A percentile compares a stretch with the other conserved stretches of the same genome.
phyloP scores from a whole-genome alignment of 2,888 invertebrate species.

The Apotomis turbidana region DNA sequence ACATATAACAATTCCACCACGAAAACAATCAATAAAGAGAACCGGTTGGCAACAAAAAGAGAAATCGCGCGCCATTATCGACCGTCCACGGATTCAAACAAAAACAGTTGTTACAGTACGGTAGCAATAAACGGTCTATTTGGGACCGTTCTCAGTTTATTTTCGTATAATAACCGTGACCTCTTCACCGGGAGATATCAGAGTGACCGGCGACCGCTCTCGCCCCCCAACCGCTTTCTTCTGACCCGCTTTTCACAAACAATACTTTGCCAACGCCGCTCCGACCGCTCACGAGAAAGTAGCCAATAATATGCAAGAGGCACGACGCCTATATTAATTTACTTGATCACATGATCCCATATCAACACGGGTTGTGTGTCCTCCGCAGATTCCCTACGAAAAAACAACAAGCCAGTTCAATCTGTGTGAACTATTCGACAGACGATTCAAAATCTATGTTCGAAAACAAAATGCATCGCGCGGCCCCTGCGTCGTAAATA shows the following conservation, averaged over 20 bases:
- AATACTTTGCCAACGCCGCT: conserved; percentile 74
- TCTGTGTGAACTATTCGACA: conserved; percentile 54
- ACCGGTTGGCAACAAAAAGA: conserved; percentile 70
- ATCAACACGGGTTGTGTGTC: conserved; percentile 41
- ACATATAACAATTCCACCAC: conserved; percentile 53
- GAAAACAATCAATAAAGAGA: conserved; percentile 54
- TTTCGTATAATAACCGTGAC: conserved; percentile 76
- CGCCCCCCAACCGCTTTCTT: conserved; percentile 78
- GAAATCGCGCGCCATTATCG: conserved; percentile 70
- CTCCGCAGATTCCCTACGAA: conserved; percentile 54
- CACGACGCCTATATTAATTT: conserved; percentile 58
- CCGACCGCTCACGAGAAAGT: conserved; percentile 76
- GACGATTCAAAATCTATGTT: conserved; percentile 46
- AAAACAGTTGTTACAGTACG: conserved; percentile 63
- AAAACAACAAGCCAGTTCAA: conserved; percentile 51
- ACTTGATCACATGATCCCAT: conserved; percentile 49
- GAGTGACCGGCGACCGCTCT: conserved; percentile 67
- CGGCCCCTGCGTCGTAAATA: conserved; percentile 44
- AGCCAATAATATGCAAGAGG: conserved; percentile 68
- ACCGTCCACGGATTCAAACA: conserved; percentile 61
- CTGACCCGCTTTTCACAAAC: conserved; percentile 83
- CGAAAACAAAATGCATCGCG: conserved; percentile 50
- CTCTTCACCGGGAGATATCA: conserved; percentile 77
- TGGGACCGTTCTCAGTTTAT: conserved; percentile 57
- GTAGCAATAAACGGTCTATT: conserved; percentile 50